A percentile compares a stretch with the other conserved stretches of the same genome.
Evolutionary conservation across 2,888 invertebrate species (phyloP).

Genomic region (Drosophila ochracea): DNA sequence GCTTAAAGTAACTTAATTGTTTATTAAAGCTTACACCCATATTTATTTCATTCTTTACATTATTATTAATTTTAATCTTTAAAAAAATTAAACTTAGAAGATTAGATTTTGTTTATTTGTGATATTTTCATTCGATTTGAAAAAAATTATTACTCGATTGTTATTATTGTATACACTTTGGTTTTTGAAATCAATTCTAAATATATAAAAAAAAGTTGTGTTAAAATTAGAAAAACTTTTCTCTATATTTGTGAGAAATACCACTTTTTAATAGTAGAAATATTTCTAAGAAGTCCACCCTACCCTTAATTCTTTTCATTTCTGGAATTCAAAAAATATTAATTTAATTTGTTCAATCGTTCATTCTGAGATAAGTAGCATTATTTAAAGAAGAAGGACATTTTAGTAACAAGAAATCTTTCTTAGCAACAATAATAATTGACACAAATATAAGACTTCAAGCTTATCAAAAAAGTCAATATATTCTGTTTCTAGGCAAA

Average conservation of each 20-base stretch:
- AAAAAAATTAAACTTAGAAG: neutral
- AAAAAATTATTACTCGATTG: rapidly evolving
- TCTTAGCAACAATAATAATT: no score
- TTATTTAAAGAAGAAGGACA: no score
- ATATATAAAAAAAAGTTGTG: no score
- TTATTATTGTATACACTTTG: neutral
- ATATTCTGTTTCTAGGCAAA: neutral
- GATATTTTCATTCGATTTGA: neutral
- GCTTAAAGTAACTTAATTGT: neutral
- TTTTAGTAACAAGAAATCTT: no score
- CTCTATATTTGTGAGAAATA: no score
- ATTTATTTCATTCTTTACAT: no score
- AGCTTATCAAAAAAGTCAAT: neutral
- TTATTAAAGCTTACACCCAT: neutral
- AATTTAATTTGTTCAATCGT: rapidly evolving
- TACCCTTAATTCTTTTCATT: no score
- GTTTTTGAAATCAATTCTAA: no score
- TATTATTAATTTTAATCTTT: neutral
- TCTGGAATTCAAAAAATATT: neutral
- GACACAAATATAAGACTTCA: neutral
- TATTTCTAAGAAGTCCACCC: no score
- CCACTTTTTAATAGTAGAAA: no score
- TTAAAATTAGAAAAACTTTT: no score
- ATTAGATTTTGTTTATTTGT: neutral
- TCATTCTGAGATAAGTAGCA: no score